Evolutionary conservation across 1,140 invertebrate genomes (phyloP).

Genomic region (Pogonognathellus flavescens): DNA sequence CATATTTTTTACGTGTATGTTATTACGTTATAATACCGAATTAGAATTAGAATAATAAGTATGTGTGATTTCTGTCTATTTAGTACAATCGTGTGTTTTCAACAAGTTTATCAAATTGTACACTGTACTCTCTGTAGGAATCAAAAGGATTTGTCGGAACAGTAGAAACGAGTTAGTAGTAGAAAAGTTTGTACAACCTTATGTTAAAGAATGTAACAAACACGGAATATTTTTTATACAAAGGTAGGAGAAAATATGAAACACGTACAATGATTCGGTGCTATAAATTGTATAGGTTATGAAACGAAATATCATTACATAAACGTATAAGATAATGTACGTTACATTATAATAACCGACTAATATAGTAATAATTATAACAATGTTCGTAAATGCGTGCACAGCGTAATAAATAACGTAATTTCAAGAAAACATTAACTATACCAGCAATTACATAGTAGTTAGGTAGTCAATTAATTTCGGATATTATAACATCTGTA

Average conservation of each 20-base stretch:
- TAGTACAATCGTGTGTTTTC: background rate
- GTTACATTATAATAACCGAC: background rate
- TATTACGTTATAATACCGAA: conserved; percentile 3
- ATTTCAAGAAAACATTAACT: background rate
- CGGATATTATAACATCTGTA: background rate
- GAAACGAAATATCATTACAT: background rate
- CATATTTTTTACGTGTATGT: background rate
- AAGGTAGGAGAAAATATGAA: conserved; percentile 50
- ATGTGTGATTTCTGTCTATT: conserved; percentile 10
- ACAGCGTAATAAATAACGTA: background rate
- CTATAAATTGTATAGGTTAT: background rate
- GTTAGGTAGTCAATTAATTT: background rate
- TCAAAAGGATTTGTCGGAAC: conserved; percentile 30
- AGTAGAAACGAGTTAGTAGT: conserved; percentile 46
- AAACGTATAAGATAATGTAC: conserved; percentile 2
- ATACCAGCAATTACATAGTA: conserved; percentile 8
- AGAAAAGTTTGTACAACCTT: conserved; percentile 42
- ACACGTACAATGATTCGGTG: background rate
- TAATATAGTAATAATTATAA: background rate
- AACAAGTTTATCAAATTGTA: conserved; percentile 41
- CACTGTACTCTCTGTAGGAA: conserved; percentile 14
- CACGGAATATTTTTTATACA: conserved; percentile 32
- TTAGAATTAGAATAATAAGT: background rate
- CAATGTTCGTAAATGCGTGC: conserved; percentile 24
- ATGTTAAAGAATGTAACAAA: conserved; percentile 31